phyloP scores from a whole-genome alignment of 2,797 vertebrate genomes.

The Synaphobranchus kaupii region DNA sequence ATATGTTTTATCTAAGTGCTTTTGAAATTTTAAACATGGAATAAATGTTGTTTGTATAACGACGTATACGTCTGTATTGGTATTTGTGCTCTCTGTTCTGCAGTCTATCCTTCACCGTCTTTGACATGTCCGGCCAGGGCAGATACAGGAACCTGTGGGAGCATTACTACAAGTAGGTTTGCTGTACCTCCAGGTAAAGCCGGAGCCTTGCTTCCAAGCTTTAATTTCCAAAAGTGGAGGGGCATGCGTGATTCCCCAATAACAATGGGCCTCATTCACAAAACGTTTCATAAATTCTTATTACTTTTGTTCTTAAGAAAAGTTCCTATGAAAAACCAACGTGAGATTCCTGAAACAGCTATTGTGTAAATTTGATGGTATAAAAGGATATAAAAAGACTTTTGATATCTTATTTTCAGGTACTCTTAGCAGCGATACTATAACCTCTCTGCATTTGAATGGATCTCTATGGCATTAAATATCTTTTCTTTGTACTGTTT shows the following conservation, averaged over 20 bases:
- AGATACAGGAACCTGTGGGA: slow-evolving; percentile 98
- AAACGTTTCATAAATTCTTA: no score
- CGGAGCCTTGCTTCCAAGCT: neutral
- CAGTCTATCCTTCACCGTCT: slow-evolving; percentile 97
- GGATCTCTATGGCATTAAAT: no score
- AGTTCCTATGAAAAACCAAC: no score
- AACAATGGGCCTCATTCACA: neutral
- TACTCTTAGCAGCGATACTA: no score
- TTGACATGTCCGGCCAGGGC: slow-evolving; percentile 99
- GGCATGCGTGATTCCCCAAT: neutral
- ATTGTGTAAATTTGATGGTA: no score
- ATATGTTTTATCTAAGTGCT: neutral
- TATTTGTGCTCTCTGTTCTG: slow-evolving; percentile 15
- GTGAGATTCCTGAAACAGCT: no score
- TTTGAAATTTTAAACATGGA: neutral
- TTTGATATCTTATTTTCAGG: no score
- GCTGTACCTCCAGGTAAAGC: neutral
- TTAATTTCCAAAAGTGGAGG: neutral
- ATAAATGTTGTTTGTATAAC: neutral
- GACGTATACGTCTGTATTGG: neutral
- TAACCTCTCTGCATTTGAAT: no score
- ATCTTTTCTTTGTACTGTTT: no score
- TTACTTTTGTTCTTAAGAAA: no score
- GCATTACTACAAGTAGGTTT: slow-evolving; percentile 97
- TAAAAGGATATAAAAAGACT: no score